Evolutionary conservation across 2,113 vertebrate species (phyloP).

Genomic region (Peromyscus leucopus): DNA sequence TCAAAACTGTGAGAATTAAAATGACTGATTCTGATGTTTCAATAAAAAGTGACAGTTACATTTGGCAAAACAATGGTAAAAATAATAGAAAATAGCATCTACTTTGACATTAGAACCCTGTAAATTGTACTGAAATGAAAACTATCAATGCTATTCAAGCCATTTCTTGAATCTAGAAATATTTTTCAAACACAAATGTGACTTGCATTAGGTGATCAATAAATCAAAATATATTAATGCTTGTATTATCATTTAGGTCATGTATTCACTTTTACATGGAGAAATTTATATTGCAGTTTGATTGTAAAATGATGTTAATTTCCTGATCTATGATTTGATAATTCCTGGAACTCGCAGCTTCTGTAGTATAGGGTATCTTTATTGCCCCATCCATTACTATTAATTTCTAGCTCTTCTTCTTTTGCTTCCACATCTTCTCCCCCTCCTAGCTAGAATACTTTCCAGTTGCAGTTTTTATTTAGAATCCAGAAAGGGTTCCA

Average conservation of each 20-base stretch:
- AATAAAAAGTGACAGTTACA: constrained; percentile 88
- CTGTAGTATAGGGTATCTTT: not conserved
- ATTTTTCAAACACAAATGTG: constrained; percentile 60
- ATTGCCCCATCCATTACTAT: constrained; percentile 11
- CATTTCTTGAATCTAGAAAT: constrained; percentile 46
- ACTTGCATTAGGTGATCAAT: constrained; percentile 42
- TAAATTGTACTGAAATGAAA: constrained; percentile 71
- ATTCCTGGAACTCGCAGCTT: not conserved
- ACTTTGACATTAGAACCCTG: constrained; percentile 79
- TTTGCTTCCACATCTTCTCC: constrained; percentile 21
- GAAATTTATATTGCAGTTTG: constrained; percentile 35
- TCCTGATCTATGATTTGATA: constrained; percentile 1
- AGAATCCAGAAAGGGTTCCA: constrained; percentile 21
- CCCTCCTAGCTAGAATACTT: not conserved
- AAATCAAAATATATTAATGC: constrained; percentile 37
- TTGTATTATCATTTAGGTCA: constrained; percentile 49
- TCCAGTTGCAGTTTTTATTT: constrained; percentile 36
- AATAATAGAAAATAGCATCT: constrained; percentile 70
- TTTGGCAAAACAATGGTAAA: constrained; percentile 87
- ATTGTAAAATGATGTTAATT: constrained; percentile 20
- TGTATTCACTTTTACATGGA: constrained; percentile 12
- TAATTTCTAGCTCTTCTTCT: constrained; percentile 53
- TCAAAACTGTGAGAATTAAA: constrained; percentile 91
- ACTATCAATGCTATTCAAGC: constrained; percentile 64
- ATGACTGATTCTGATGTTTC: constrained; percentile 88